Percentiles rank a stretch among this genome's conserved stretches.
These are phyloP conservation scores for Orthosia cruda DNA, from an alignment of 2,888 invertebrate genomes.

Conservation along the genomic window DNA sequence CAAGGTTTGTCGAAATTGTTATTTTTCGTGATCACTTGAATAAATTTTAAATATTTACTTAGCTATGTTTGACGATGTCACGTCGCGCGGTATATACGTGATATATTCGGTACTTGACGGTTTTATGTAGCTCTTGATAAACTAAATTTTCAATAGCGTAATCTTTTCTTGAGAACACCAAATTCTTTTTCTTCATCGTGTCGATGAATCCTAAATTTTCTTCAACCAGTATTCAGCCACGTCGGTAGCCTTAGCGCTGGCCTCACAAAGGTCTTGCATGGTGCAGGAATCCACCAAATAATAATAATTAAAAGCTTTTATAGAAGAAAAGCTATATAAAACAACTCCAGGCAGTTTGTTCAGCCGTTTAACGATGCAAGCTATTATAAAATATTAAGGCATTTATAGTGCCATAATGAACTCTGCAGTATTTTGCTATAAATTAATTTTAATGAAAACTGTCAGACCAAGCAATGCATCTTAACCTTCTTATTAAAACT, in stretches of 20 bases:
- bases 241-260: too few relatives aligned
- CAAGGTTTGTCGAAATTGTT: conserved; percentile 77
- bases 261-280: too few relatives aligned
- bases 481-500: conserved; percentile 9
- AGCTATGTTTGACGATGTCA: conserved; percentile 57
- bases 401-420: conserved; percentile 55
- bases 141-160: background rate
- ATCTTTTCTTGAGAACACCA: background rate
- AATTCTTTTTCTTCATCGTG: too few relatives aligned
- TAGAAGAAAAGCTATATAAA: conserved; percentile 17
- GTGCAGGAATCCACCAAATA: background rate
- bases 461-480: background rate
- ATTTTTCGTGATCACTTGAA: conserved; percentile 78
- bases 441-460: conserved; percentile 12
- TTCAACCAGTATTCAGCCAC: too few relatives aligned
- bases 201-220: too few relatives aligned
- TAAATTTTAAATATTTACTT: conserved; percentile 73
- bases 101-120: conserved; percentile 27
- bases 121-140: conserved; percentile 20
- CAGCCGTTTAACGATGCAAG: conserved; percentile 53
- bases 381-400: conserved; percentile 70
- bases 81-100: conserved; percentile 36
- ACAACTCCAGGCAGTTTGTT: conserved; percentile 43
- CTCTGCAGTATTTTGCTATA: conserved; percentile 18
- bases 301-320: conserved; percentile 14